Evolutionary conservation across 2,888 invertebrate species (phyloP).

Genomic region (Drosophila cognata): DNA sequence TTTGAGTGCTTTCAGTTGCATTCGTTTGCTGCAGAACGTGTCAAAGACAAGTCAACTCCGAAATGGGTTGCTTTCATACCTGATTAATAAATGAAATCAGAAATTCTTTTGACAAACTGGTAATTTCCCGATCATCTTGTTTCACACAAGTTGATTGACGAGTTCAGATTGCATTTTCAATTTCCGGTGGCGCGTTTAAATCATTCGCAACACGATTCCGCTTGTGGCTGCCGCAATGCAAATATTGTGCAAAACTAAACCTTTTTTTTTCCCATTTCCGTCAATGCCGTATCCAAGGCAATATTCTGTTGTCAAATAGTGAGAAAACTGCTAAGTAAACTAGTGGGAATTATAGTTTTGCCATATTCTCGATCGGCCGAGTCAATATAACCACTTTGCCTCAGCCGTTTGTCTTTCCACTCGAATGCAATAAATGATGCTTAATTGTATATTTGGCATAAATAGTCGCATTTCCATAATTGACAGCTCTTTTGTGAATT

Average conservation of each 20-base stretch:
- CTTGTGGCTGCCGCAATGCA: neutral
- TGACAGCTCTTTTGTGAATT: neutral
- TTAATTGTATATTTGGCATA: neutral
- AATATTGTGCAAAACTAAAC: neutral
- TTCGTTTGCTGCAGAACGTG: neutral
- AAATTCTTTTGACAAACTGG: neutral
- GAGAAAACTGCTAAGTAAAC: neutral
- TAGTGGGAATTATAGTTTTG: neutral
- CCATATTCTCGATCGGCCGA: neutral
- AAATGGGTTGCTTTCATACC: neutral
- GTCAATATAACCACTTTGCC: neutral
- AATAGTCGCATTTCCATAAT: neutral
- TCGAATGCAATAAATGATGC: neutral
- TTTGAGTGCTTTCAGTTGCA: neutral
- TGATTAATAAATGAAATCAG: neutral
- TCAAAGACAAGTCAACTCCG: neutral
- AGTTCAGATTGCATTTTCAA: neutral
- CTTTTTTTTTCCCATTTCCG: neutral
- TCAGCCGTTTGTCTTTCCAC: neutral
- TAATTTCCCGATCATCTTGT: neutral
- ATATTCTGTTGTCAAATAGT: neutral
- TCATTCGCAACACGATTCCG: neutral
- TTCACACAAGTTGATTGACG: neutral
- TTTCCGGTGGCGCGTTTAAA: neutral
- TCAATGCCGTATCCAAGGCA: neutral